These are phyloP conservation scores for Capitulum mitella DNA, from an alignment of 2,888 invertebrate species.

Conservation along the genomic window DNA sequence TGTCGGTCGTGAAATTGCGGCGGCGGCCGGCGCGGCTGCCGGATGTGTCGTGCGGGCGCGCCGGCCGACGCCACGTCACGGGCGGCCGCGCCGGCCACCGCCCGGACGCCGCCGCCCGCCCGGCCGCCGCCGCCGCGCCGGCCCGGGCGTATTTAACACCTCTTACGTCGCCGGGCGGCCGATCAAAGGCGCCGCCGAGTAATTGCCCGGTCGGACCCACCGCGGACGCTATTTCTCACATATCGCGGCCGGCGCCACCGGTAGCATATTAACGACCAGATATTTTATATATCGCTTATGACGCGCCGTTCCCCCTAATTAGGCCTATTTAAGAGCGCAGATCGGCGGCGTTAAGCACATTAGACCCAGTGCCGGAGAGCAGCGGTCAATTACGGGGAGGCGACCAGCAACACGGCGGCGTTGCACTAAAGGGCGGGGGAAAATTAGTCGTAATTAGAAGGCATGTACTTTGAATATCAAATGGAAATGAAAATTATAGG, in stretches of 20 bases:
- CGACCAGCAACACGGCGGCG: background rate
- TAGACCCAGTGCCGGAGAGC: background rate
- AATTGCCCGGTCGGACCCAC: background rate
- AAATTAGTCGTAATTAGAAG: conserved; percentile 22
- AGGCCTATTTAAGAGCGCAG: background rate
- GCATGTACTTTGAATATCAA: conserved; percentile 23
- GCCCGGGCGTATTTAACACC: conserved; percentile 24
- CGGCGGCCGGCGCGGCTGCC: background rate
- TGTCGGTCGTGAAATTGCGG: background rate
- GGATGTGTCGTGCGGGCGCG: background rate
- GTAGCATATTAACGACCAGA: conserved; percentile 16
- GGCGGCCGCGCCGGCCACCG: no score
- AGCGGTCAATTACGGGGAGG: background rate
- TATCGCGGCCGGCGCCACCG: background rate
- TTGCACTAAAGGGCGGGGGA: background rate
- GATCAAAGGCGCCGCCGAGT: conserved; percentile 17
- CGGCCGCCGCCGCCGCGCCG: background rate
- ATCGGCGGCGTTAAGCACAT: background rate
- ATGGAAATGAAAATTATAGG: conserved; percentile 18
- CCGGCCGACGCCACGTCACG: background rate
- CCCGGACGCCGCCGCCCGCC: background rate
- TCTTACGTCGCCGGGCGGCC: background rate
- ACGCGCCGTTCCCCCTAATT: conserved; percentile 9
- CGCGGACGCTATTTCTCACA: background rate
- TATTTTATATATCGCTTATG: conserved; percentile 15